Conservation (phyloP, 2,113 vertebrate genomes). For the Austrofundulus limnaeus region DNA sequence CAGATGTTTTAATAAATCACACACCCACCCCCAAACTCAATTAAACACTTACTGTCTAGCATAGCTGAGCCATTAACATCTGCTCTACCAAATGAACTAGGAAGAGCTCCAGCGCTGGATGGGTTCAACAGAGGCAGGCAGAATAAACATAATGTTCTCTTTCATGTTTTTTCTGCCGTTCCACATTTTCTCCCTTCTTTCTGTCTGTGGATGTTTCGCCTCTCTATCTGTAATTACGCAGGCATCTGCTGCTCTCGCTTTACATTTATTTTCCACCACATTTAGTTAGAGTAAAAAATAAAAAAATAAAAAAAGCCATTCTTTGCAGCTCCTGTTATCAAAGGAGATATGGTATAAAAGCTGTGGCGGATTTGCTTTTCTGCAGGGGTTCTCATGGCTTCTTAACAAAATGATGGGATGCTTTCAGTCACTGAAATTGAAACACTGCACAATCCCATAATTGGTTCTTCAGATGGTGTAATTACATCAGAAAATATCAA, state of each 20-base stretch:
- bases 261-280: constrained; percentile 12
- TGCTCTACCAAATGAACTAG: constrained; percentile 63
- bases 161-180: constrained; percentile 24
- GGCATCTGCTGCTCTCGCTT: constrained; percentile 22
- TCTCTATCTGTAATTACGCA: constrained; percentile 20
- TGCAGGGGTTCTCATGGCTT: constrained; percentile 17
- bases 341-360: constrained; percentile 12
- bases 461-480: not conserved
- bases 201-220: not conserved
- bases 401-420: not conserved
- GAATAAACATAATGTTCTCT: constrained; percentile 37
- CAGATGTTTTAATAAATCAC: constrained; percentile 74
- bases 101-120: constrained; percentile 47
- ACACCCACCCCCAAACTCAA: constrained; percentile 59
- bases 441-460: not conserved
- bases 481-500: not conserved
- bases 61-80: constrained; percentile 71
- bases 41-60: constrained; percentile 69
- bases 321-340: constrained; percentile 4
- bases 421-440: not conserved
- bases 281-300: constrained; percentile 26
- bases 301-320: constrained; percentile 14
- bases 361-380: constrained; percentile 1
- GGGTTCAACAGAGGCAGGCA: constrained; percentile 37
- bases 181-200: constrained; percentile 16